These are phyloP conservation scores for Lasioglossum leucozonium DNA, from an alignment of 2,888 invertebrate species.

Conservation along the genomic window DNA sequence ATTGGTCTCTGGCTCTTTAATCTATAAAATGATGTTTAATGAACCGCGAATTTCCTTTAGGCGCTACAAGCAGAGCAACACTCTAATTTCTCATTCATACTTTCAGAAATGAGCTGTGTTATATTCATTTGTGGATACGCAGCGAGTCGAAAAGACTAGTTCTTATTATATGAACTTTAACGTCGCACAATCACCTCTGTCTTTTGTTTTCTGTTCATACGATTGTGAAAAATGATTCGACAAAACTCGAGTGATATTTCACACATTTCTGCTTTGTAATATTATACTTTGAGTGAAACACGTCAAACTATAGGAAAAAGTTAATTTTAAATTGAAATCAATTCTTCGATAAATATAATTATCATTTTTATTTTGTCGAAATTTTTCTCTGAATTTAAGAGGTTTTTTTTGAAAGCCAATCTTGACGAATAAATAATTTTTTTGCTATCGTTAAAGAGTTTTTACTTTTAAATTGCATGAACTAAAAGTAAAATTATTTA, in stretches of 20 bases:
- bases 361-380: neutral
- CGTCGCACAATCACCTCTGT: neutral
- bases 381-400: too few species aligned
- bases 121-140: neutral
- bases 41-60: neutral
- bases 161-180: neutral
- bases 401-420: too few species aligned
- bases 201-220: neutral
- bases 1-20: neutral
- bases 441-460: too few species aligned
- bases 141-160: neutral
- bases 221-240: neutral
- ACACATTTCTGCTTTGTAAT: neutral
- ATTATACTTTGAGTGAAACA: neutral
- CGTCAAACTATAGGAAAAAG: too few species aligned
- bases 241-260: neutral
- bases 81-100: neutral
- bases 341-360: neutral
- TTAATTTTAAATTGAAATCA: too few species aligned
- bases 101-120: neutral
- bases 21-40: conserved; percentile 1
- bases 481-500: too few species aligned
- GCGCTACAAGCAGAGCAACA: neutral
- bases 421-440: too few species aligned
- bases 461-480: too few species aligned